These are phyloP conservation scores for Thymelicus acteon DNA, from an alignment of 2,888 invertebrate genomes.

Conservation along the genomic window DNA sequence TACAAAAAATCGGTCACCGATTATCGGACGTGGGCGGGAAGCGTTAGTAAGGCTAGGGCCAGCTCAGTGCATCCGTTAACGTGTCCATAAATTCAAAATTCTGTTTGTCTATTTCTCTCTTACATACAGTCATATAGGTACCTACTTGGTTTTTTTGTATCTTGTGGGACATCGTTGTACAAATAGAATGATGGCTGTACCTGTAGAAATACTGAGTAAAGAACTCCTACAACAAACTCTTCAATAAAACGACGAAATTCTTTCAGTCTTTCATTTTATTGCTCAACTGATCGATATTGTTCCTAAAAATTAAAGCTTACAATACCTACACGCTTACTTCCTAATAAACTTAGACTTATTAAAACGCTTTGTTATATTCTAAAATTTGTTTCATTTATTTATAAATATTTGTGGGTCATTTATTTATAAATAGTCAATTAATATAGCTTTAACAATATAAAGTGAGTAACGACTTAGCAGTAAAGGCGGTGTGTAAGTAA, in stretches of 20 bases:
- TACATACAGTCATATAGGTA: too few species aligned
- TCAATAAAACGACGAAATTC: slow-evolving; percentile 6
- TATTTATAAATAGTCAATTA: slow-evolving; percentile 83
- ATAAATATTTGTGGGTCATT: slow-evolving; percentile 76
- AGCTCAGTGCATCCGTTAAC: too few species aligned
- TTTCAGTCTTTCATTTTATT: slow-evolving; percentile 16
- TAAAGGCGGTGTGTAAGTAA: slow-evolving; percentile 43
- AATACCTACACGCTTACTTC: background rate
- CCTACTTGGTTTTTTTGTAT: too few species aligned
- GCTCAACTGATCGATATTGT: slow-evolving; percentile 8
- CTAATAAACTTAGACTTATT: background rate
- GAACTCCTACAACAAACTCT: too few species aligned
- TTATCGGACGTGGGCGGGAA: too few species aligned
- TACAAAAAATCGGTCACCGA: too few species aligned
- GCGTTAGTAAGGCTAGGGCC: too few species aligned
- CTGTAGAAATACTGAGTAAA: too few species aligned
- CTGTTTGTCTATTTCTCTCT: too few species aligned
- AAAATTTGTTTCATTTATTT: slow-evolving; percentile 76
- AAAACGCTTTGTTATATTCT: slow-evolving; percentile 57
- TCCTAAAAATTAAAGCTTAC: slow-evolving; percentile 5
- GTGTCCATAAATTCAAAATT: too few species aligned
- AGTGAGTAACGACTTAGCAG: slow-evolving; percentile 76
- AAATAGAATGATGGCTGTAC: too few species aligned
- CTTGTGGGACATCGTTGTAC: too few species aligned
- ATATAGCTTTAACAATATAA: slow-evolving; percentile 74